These are phyloP conservation scores for zebrafish (Danio rerio) DNA, from an alignment of 2,113 vertebrate genomes.

Conservation along the genomic window DNA sequence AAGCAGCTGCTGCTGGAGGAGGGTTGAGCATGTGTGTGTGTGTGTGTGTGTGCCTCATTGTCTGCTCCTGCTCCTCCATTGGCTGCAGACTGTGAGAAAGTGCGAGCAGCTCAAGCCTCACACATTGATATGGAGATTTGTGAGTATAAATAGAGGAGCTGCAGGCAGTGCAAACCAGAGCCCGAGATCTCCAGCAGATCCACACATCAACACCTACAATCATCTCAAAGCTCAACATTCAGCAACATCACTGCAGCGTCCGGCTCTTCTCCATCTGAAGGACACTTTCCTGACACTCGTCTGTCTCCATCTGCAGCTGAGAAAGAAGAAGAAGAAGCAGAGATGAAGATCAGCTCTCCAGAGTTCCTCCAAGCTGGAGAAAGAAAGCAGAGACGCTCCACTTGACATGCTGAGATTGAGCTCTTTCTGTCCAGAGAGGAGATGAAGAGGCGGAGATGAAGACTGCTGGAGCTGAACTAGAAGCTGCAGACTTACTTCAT, in stretches of 20 bases:
- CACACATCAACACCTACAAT: constrained; percentile 66
- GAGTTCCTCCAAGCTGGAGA: constrained; percentile 71
- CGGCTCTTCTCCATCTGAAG: background rate
- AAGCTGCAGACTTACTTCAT: constrained; percentile 6
- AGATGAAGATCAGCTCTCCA: constrained; percentile 59
- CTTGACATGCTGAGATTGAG: constrained; percentile 64
- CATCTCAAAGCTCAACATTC: constrained; percentile 65
- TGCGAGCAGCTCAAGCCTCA: constrained; percentile 68
- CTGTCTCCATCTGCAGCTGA: too few relatives aligned
- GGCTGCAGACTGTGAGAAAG: constrained; percentile 75
- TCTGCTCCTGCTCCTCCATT: constrained; percentile 66
- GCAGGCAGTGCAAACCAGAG: constrained; percentile 66
- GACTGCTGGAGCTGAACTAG: constrained; percentile 46
- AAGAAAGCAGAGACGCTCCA: constrained; percentile 44
- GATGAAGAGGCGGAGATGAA: constrained; percentile 62
- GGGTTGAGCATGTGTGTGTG: constrained; percentile 47
- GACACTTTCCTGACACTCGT: background rate
- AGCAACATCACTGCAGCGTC: constrained; percentile 40
- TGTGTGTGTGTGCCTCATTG: constrained; percentile 52
- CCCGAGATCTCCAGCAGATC: constrained; percentile 62
- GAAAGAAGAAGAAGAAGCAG: too few relatives aligned
- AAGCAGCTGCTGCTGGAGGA: background rate
- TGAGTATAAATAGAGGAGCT: constrained; percentile 72
- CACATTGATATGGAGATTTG: constrained; percentile 77
- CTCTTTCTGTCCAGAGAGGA: constrained; percentile 68